Evolutionary conservation across 2,797 vertebrate genomes (phyloP).

Genomic region (Typhlichthys subterraneus): DNA sequence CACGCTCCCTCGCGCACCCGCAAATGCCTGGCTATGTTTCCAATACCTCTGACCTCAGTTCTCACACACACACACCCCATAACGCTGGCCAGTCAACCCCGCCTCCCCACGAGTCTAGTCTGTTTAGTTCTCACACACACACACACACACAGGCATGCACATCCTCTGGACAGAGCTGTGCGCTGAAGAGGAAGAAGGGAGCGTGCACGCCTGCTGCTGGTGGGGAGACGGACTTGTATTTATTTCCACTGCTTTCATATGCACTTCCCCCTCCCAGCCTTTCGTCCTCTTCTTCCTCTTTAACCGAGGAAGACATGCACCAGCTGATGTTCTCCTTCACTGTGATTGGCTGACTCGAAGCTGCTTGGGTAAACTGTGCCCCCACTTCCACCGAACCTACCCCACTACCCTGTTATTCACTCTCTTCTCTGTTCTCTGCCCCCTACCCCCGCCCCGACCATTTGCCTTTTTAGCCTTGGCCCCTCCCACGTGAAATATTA

Average conservation of each 20-base stretch:
- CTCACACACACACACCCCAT: slow-evolving; percentile 25
- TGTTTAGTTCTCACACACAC: slow-evolving; percentile 62
- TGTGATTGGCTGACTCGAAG: slow-evolving; percentile 82
- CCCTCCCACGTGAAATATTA: slow-evolving; percentile 43
- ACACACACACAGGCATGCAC: slow-evolving; percentile 26
- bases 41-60: slow-evolving; percentile 52
- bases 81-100: slow-evolving; percentile 63
- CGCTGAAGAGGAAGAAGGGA: slow-evolving; percentile 50
- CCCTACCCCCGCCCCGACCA: slow-evolving; percentile 36
- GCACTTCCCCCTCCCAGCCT: slow-evolving; percentile 71
- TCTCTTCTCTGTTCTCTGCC: slow-evolving; percentile 9
- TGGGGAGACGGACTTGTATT: slow-evolving; percentile 74
- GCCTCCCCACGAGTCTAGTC: slow-evolving; percentile 54
- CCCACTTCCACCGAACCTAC: slow-evolving; percentile 15
- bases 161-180: slow-evolving; percentile 45
- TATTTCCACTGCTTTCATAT: slow-evolving; percentile 76
- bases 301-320: slow-evolving; percentile 67
- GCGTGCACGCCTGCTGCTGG: slow-evolving; percentile 68
- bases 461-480: slow-evolving; percentile 37
- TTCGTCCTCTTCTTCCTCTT: slow-evolving; percentile 65
- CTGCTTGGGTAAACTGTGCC: slow-evolving; percentile 78
- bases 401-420: slow-evolving; percentile 24
- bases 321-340: slow-evolving; percentile 82
- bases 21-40: slow-evolving; percentile 11
- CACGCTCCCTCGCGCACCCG: slow-evolving; percentile 25